These are phyloP conservation scores for Beaufortia kweichowensis DNA, from an alignment of 2,113 vertebrate genomes.

Conservation along the genomic window DNA sequence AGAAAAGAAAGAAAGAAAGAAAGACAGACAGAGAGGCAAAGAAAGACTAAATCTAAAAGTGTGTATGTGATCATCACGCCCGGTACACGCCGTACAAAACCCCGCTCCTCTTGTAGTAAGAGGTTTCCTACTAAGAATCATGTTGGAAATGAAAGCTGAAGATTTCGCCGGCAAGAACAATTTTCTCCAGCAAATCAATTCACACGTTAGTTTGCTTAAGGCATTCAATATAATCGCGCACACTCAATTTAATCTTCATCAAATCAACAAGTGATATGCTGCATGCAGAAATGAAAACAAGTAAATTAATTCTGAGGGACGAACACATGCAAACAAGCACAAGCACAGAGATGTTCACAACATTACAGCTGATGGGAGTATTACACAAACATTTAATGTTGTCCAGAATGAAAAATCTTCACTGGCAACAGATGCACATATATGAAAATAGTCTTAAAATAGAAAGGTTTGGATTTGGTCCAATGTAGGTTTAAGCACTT, in stretches of 20 bases:
- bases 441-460: constrained; percentile 9
- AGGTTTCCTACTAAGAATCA: constrained; percentile 8
- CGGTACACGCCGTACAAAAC: neutral
- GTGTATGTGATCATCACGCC: neutral
- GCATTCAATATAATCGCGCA: constrained; percentile 40
- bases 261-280: constrained; percentile 22
- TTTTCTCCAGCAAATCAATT: constrained; percentile 35
- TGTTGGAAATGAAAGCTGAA: constrained; percentile 15
- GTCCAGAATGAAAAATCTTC: neutral
- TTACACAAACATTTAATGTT: constrained; percentile 3
- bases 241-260: constrained; percentile 43
- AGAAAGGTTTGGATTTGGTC: constrained; percentile 9
- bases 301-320: constrained; percentile 24
- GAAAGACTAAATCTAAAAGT: neutral
- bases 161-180: constrained; percentile 1
- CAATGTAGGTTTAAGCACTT: neutral
- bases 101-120: neutral
- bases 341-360: neutral
- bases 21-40: neutral
- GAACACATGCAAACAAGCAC: constrained; percentile 6
- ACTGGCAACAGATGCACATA: neutral
- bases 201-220: constrained; percentile 46
- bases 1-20: neutral
- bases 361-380: constrained; percentile 1
- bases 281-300: constrained; percentile 28